phyloP scores from a whole-genome alignment of 2,797 vertebrate species.

The Enteromius trimaculatus region DNA sequence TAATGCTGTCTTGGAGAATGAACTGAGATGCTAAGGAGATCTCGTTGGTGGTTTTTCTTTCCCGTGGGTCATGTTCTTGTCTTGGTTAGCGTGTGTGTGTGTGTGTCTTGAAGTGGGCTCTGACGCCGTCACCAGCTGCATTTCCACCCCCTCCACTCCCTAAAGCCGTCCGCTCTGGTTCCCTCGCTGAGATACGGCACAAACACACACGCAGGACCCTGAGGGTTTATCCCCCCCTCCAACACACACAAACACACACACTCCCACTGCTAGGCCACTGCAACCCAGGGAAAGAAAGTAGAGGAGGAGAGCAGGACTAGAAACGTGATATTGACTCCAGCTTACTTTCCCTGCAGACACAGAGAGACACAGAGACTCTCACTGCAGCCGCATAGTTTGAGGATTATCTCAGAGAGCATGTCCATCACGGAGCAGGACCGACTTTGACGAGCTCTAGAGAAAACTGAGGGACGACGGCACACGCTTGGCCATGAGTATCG shows the following conservation, averaged over 20 bases:
- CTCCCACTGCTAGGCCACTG: conserved; percentile 44
- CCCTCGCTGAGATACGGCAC: conserved; percentile 51
- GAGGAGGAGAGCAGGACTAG: conserved; percentile 45
- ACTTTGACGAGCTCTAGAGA: conserved; percentile 16
- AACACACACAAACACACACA: conserved; percentile 31
- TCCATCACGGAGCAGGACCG: conserved; percentile 19
- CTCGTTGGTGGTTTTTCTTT: conserved; percentile 1
- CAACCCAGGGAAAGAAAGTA: conserved; percentile 44
- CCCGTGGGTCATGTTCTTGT: conserved; percentile 15
- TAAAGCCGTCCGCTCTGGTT: conserved; percentile 41
- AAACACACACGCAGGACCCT: conserved; percentile 40
- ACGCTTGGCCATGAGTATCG: conserved; percentile 81
- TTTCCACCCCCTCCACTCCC: conserved; percentile 26
- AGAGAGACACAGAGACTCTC: conserved; percentile 37
- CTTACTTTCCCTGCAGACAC: conserved; percentile 50
- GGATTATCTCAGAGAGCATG: conserved; percentile 25
- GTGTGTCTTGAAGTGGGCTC: conserved; percentile 23
- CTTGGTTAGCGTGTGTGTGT: neutral
- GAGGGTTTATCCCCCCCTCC: conserved; percentile 20
- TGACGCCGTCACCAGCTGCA: conserved; percentile 46
- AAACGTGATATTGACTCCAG: conserved; percentile 54
- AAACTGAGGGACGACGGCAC: neutral
- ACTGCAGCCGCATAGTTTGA: conserved; percentile 13
- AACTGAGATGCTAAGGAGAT: neutral
- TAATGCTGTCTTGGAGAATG: neutral